A percentile compares a stretch with the other conserved stretches of the same genome.
phyloP scores from a whole-genome alignment of 2,797 vertebrate species.

The Lacerta bilineata region DNA sequence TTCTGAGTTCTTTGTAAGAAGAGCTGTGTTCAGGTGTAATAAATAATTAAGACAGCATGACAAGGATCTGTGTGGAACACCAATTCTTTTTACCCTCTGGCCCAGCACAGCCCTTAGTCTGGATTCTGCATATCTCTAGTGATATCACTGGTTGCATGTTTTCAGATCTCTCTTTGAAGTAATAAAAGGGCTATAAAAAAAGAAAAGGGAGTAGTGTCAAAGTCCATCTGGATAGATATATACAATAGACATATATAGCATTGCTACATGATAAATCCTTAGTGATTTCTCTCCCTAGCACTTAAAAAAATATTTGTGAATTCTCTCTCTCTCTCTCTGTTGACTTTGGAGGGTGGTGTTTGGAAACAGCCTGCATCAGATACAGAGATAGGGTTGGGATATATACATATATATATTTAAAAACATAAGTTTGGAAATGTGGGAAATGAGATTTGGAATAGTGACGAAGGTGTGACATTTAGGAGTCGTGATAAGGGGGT shows the following conservation, averaged over 20 bases:
- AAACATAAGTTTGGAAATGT: constrained; percentile 14
- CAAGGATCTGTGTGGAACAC: neutral
- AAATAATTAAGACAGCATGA: neutral
- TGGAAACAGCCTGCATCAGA: neutral
- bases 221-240: neutral
- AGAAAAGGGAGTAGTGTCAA: neutral
- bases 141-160: neutral
- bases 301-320: neutral
- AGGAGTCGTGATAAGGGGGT: constrained; percentile 56
- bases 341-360: constrained; percentile 23
- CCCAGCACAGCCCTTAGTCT: neutral
- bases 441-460: constrained; percentile 52
- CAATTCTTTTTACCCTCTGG: neutral
- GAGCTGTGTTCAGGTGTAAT: neutral
- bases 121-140: neutral
- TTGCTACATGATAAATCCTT: constrained; percentile 10
- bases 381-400: constrained; percentile 14
- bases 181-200: neutral
- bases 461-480: constrained; percentile 51
- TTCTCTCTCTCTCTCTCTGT: neutral
- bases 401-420: constrained; percentile 34
- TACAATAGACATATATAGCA: neutral
- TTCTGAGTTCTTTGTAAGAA: neutral
- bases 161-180: neutral
- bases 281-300: neutral